Base-by-base conservation (phyloP, 2,113 vertebrate genomes). In the Chrysemys picta region DNA sequence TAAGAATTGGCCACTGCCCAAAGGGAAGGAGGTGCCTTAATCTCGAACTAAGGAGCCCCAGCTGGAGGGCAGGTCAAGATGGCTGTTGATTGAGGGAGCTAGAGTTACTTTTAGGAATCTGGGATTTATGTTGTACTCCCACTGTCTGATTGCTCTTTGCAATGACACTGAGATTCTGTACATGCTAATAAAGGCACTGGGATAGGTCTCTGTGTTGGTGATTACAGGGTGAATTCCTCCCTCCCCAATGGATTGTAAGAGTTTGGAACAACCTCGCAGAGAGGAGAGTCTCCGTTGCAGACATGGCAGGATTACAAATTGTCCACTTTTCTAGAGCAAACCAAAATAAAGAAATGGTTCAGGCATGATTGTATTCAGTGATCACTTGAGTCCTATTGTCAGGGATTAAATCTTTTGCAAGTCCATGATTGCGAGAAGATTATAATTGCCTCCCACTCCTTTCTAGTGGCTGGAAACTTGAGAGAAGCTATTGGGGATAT, bases 41-140 rank as follows among this genome's bases (percentile, higher is more conserved):
- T 65, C 62, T 17, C 14, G 1, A 3, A 1, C 1, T 8, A 8
- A 89, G 52, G 13, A 17, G 38, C 12, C 19, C 76, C 8, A 47
- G 12, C 27, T 78, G 54, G 53, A 69, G 21, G 21, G n/a, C 21
- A n/a, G 11, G 38, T 25, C 24, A 85, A 80, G 31, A 69, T 3
- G 35, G 35, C 22, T 59, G 17, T 6, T 78, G 27, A 76, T 9
- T 72, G 75, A 45, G 62, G 80, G 5, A n/a, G 25, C 69, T 84
- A 80, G 52, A 31, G 42, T 27, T 85, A 3, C 31, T 87, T 84
- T 85, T n/a, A 62, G 49, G 35, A 17, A 83, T 3, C 3, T 31
- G 27, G n/a, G 45, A 31, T 10, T 29, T 89, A 5, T 1, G 2
- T 49, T 14, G 25, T 59, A 53, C 10, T 62, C 21, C 90, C 21